Evolutionary conservation across 2,113 vertebrate species (phyloP), one percentile per base, ranked within the genome.

Genomic region (Meleagris gallopavo): DNA sequence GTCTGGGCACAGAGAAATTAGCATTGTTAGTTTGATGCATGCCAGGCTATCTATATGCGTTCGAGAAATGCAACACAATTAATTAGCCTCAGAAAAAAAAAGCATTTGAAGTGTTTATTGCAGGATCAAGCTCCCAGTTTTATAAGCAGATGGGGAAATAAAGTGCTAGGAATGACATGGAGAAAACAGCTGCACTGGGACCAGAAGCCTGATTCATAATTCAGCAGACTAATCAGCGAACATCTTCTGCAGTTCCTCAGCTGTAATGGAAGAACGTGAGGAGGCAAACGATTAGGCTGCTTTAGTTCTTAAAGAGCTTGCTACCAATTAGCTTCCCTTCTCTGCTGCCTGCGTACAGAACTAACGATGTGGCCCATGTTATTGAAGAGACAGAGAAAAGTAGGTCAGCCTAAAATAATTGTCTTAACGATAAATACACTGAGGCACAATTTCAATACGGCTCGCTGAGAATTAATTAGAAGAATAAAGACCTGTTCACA

Each of bases 111-210:
- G 98, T 98, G 98, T 98, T 98, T 98, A 98, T 98, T 98, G 98
- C 97, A 97, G 97, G 98, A 98, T 96, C 84, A 96, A 73, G 97
- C 95, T 98, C 96, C 97, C 94, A 96, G 97, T 97, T 98, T 98
- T 98, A 97, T 97, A 97, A 98, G 98, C 98, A 98, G 98, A 98
- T 96, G 96, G 98, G 97, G 98, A 98, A 98, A 98, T 98, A 97
- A 98, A 98, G 97, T 88, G 96, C 96, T 95, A 94, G 97, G 97
- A 96, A 96, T 96, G 98, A 98, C 98, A 98, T 89, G 97, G 95
- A 96, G 91, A 92, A 97, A 98, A 98, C 98, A 98, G 97, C 97
- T 97, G 97, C 97, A 93, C 89, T 86, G 98, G 97, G 98, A 98
- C 97, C 97, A 94, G 90, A 83, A 97, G 93, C 94, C 97, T 98